Base-by-base conservation (phyloP, 2,888 invertebrate species). In the Leucozona laternaria region DNA sequence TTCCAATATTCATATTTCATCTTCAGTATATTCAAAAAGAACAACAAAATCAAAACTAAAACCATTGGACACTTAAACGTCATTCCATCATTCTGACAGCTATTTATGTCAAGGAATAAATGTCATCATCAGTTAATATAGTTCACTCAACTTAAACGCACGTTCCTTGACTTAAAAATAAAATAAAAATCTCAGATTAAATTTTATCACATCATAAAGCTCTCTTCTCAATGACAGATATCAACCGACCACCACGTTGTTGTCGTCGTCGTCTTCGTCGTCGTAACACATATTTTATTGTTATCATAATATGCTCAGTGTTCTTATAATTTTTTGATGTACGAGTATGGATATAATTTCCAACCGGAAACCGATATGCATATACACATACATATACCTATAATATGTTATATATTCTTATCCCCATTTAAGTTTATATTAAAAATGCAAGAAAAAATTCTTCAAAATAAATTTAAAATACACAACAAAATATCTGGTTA, bases 351-450 rank as follows among this genome's bases (percentile, higher is more conserved):
- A 37, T 22, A 73, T 11, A 60, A 55, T 72, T 68, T 20, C 48
- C 60, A 53, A 71, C 84, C 84, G 84, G 84, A 84, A 84, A 79
- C 84, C 45, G 75, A 79, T 79, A n/a, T n/a, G n/a, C n/a, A n/a
- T n/a, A n/a, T n/a, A n/a, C n/a, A n/a, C n/a, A n/a, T n/a, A n/a
- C n/a, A n/a, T n/a, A n/a, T n/a, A n/a, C n/a, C n/a, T n/a, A n/a
- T n/a, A n/a, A n/a, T n/a, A 43, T 25, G 11, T 45, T 50, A 15
- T 25, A 10, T 13, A 10, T 50, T 80, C 71, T 72, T 80, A 84
- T 72, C 71, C 66, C 53, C 43, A 48, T 73, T 73, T 64, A 25
- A 37, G 40, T 45, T 43, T 31, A 17, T 76, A 84, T 76, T 75
- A 40, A 66, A 57, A 71, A 80, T 40, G 48, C 37, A 68, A 68